A percentile compares a stretch with the other conserved stretches of the same genome.
Conservation (phyloP, 2,888 invertebrate species). For the Spodoptera picta region DNA sequence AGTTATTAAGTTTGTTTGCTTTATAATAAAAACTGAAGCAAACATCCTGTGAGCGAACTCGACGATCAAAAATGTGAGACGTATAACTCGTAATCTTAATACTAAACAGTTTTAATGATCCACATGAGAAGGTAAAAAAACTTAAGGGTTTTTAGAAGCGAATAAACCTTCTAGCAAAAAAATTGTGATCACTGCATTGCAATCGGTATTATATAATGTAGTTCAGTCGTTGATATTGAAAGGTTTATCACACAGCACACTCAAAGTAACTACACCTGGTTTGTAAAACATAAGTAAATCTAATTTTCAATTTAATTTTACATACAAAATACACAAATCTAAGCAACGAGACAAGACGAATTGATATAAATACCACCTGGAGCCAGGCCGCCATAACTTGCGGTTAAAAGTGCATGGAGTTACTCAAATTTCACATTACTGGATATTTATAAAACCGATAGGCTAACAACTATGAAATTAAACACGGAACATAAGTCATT, state of each 20-base stretch:
- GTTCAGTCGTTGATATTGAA: too few species aligned
- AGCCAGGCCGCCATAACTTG: slow-evolving; percentile 19
- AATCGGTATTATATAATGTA: too few species aligned
- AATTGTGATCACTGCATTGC: too few species aligned
- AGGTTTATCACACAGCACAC: too few species aligned
- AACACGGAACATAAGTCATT: slow-evolving; percentile 8
- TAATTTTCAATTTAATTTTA: slow-evolving; percentile 4
- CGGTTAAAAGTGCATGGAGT: slow-evolving; percentile 33
- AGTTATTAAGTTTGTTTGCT: slow-evolving; percentile 47
- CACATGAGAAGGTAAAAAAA: neutral
- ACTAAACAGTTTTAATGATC: slow-evolving; percentile 17
- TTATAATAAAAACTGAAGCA: slow-evolving; percentile 46
- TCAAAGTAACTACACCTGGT: neutral
- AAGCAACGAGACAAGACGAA: slow-evolving; percentile 19
- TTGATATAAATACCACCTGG: slow-evolving; percentile 24
- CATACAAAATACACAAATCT: slow-evolving; percentile 10
- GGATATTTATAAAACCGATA: slow-evolving; percentile 21
- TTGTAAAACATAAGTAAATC: neutral
- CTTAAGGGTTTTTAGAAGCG: neutral
- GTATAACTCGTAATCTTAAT: slow-evolving; percentile 22
- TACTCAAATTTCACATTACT: slow-evolving; percentile 36
- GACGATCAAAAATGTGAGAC: slow-evolving; percentile 26
- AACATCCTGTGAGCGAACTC: slow-evolving; percentile 52
- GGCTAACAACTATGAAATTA: slow-evolving; percentile 6
- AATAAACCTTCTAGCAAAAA: too few species aligned